Conservation (phyloP, 2,888 invertebrate genomes). For the Dynastes hyllus region DNA sequence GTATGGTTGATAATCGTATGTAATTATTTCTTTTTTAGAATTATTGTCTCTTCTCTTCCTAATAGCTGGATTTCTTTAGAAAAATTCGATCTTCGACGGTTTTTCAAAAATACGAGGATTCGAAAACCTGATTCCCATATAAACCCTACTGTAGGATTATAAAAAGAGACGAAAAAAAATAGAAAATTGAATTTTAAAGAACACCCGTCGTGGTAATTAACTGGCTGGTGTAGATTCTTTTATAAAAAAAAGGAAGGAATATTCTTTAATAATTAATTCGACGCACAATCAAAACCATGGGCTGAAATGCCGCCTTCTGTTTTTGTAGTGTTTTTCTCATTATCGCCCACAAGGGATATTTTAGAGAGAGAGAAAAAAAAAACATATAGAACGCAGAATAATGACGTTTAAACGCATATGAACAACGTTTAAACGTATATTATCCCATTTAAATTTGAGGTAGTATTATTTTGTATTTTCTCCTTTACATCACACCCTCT, state of each 20-base stretch:
- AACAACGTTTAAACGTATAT: not conserved
- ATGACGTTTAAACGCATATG: not conserved
- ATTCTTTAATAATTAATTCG: conserved; percentile 1
- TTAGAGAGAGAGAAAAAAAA: not conserved
- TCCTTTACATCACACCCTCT: conserved; percentile 31
- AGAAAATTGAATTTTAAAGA: not conserved
- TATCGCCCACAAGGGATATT: not conserved
- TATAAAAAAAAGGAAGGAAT: too few relatives aligned
- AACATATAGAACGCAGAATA: not conserved
- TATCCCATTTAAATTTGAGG: conserved; percentile 6
- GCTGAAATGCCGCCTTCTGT: not conserved
- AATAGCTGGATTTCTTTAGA: too few relatives aligned
- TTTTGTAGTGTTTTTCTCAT: not conserved
- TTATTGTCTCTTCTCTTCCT: too few relatives aligned
- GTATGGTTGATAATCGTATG: too few relatives aligned
- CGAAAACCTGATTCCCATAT: too few relatives aligned
- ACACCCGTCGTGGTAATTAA: not conserved
- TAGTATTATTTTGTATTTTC: conserved; percentile 25
- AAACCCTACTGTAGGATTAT: too few relatives aligned
- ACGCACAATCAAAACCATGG: not conserved
- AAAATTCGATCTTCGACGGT: too few relatives aligned
- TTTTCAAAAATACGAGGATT: too few relatives aligned
- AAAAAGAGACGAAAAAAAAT: not conserved
- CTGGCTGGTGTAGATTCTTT: too few relatives aligned
- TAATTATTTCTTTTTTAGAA: too few relatives aligned